Evolutionary conservation across 2,113 vertebrate species (phyloP).

Genomic region (Leptosomus discolor): DNA sequence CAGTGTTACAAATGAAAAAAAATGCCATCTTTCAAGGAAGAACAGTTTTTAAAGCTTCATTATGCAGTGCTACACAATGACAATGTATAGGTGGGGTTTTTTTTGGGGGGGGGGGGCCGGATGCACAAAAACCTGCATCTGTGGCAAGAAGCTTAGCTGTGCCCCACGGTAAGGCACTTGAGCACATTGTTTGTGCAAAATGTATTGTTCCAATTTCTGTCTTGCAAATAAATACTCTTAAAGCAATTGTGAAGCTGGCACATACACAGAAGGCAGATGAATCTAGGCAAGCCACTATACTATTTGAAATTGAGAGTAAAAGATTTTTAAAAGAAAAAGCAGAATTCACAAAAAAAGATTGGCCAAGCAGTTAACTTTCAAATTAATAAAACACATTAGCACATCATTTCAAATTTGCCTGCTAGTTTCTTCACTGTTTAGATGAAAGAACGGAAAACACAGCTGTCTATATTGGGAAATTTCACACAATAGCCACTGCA

Average conservation of each 20-base stretch:
- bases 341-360: neutral
- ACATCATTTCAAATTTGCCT: neutral
- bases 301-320: neutral
- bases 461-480: neutral
- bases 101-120: accelerated
- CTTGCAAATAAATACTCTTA: neutral
- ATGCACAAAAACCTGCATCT: neutral
- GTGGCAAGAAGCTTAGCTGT: neutral
- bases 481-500: neutral
- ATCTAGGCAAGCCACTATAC: neutral
- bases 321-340: neutral
- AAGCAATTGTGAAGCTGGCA: neutral
- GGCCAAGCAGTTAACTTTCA: neutral
- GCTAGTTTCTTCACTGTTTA: neutral
- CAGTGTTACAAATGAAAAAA: neutral
- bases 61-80: neutral
- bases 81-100: neutral
- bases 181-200: neutral
- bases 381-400: neutral
- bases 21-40: constrained; percentile 25
- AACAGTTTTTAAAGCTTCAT: neutral
- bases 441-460: neutral
- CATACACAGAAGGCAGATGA: neutral
- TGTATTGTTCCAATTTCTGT: neutral
- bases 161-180: neutral